Evolutionary conservation across 2,888 invertebrate genomes (phyloP).

Genomic region (Leptinotarsa juncta): DNA sequence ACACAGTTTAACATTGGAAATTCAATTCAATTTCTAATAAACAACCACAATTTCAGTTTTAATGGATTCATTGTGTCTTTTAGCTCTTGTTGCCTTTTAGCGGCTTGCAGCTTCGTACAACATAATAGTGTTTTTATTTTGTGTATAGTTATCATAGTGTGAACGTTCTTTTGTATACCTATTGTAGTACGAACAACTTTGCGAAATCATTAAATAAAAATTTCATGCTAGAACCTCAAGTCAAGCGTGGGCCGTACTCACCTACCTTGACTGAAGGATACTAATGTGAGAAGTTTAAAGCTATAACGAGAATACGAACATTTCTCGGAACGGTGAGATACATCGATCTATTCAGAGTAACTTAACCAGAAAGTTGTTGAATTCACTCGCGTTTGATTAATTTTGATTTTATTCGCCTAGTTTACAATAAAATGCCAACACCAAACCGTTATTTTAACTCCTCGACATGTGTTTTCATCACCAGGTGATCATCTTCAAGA

Average conservation of each 20-base stretch:
- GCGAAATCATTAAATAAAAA: constrained; percentile 49
- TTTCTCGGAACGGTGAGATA: not conserved
- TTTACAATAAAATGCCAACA: too few relatives aligned
- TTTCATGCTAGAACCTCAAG: constrained; percentile 44
- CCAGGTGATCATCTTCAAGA: too few relatives aligned
- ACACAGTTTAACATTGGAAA: constrained; percentile 32
- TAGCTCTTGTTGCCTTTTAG: constrained; percentile 39
- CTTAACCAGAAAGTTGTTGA: not conserved
- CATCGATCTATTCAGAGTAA: not conserved
- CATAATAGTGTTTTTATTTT: constrained; percentile 45
- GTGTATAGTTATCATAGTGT: constrained; percentile 39
- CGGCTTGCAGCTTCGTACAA: constrained; percentile 40
- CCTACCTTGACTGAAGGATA: constrained; percentile 33
- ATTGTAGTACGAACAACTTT: constrained; percentile 43
- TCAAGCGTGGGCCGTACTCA: constrained; percentile 43
- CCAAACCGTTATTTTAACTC: too few relatives aligned
- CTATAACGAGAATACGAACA: constrained; percentile 11
- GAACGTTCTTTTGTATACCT: constrained; percentile 40
- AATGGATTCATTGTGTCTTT: constrained; percentile 42
- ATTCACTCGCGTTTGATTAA: not conserved
- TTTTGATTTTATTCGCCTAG: too few relatives aligned
- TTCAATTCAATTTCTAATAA: constrained; percentile 36
- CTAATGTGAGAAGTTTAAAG: constrained; percentile 24
- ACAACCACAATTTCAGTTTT: constrained; percentile 40
- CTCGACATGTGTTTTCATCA: too few relatives aligned